These are phyloP conservation scores for Aspidapion aeneum DNA, from an alignment of 2,888 invertebrate genomes.

Conservation along the genomic window DNA sequence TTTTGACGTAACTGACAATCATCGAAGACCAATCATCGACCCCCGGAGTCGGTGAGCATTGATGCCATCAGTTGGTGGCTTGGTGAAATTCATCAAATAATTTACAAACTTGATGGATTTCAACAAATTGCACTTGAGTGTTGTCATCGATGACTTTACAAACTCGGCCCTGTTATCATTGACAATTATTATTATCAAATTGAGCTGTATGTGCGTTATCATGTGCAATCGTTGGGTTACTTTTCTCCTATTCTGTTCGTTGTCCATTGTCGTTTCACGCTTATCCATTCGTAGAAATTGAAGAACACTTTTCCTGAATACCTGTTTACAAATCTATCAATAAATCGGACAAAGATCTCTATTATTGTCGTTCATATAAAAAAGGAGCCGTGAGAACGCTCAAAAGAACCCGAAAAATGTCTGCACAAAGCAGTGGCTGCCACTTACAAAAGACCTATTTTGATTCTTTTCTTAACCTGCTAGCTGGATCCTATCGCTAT, in stretches of 20 bases:
- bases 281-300: conserved; percentile 19
- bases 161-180: too few relatives aligned
- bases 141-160: too few relatives aligned
- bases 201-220: neutral
- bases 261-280: conserved; percentile 9
- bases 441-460: neutral
- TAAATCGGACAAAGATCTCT: conserved; percentile 10
- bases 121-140: too few relatives aligned
- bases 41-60: too few relatives aligned
- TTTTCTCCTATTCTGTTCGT: neutral
- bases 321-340: conserved; percentile 19
- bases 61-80: too few relatives aligned
- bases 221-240: neutral
- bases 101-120: too few relatives aligned
- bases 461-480: conserved; percentile 11
- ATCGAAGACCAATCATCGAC: too few relatives aligned
- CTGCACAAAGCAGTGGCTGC: conserved; percentile 11
- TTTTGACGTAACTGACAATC: too few relatives aligned
- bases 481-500: conserved; percentile 2
- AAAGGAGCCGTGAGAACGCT: conserved; percentile 22
- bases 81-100: too few relatives aligned
- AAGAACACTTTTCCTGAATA: conserved; percentile 24
- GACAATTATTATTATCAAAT: too few relatives aligned
- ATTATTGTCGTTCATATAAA: neutral
- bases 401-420: conserved; percentile 15